Conservation (phyloP, 2,888 invertebrate species). For the Apamea crenata region DNA sequence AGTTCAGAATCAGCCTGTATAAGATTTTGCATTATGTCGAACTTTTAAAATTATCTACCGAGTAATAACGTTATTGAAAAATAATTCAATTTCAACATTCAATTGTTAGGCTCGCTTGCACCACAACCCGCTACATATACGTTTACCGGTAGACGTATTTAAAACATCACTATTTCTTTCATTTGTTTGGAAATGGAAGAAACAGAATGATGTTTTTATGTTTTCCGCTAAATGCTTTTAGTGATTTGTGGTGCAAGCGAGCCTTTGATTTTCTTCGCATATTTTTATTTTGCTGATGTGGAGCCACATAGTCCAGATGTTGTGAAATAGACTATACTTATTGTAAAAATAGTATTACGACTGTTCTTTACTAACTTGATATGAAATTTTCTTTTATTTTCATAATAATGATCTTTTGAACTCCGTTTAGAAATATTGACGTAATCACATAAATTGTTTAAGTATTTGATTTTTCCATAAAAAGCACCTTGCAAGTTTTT, state of each 20-base stretch:
- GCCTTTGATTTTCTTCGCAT: neutral
- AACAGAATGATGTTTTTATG: neutral
- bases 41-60: neutral
- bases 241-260: neutral
- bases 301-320: constrained; percentile 70
- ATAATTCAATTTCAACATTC: neutral
- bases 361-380: constrained; percentile 65
- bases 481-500: neutral
- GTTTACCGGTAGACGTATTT: neutral
- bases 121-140: neutral
- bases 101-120: neutral
- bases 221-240: neutral
- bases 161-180: neutral
- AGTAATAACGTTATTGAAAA: neutral
- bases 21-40: neutral
- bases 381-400: constrained; percentile 60
- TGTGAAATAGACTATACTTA: constrained; percentile 76
- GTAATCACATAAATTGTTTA: constrained; percentile 6
- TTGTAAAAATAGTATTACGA: constrained; percentile 66
- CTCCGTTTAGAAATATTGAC: constrained; percentile 43
- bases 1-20: neutral
- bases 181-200: neutral
- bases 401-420: constrained; percentile 38
- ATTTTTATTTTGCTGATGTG: constrained; percentile 60
- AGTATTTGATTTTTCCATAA: constrained; percentile 4